Conservation (phyloP, 2,888 invertebrate genomes). For the Tetragonula carbonaria region DNA sequence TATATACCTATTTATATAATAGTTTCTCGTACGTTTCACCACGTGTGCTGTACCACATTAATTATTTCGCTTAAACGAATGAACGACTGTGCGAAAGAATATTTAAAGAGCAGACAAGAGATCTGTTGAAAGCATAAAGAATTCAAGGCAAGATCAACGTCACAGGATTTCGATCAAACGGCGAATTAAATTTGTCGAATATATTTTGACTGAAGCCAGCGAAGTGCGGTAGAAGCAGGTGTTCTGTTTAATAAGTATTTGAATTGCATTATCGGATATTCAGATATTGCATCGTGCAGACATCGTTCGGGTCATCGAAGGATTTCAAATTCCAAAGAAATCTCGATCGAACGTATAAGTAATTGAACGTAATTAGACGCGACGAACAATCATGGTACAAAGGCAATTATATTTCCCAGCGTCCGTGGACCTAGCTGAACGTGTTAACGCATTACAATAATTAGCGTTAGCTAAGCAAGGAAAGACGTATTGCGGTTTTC, state of each 20-base stretch:
- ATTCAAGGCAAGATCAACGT: background rate
- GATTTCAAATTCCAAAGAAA: background rate
- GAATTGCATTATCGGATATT: constrained; percentile 5
- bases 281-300: background rate
- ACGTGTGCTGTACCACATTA: too few species aligned
- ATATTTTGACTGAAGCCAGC: constrained; percentile 9
- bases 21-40: too few species aligned
- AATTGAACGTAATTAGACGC: background rate
- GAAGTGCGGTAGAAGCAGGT: constrained; percentile 24
- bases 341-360: too few species aligned
- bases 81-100: too few species aligned
- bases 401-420: constrained; percentile 2
- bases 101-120: background rate
- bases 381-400: background rate
- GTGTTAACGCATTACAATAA: constrained; percentile 20
- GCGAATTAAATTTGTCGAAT: constrained; percentile 9
- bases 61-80: background rate
- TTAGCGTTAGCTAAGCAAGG: constrained; percentile 23
- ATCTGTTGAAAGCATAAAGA: background rate
- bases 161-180: background rate
- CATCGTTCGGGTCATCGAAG: too few species aligned
- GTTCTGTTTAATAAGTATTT: constrained; percentile 23
- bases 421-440: background rate
- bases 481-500: constrained; percentile 25
- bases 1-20: too few species aligned